Percentiles rank a stretch among this genome's conserved stretches.
phyloP scores from a whole-genome alignment of 2,113 vertebrate genomes.

The Coregonus clupeaformis region DNA sequence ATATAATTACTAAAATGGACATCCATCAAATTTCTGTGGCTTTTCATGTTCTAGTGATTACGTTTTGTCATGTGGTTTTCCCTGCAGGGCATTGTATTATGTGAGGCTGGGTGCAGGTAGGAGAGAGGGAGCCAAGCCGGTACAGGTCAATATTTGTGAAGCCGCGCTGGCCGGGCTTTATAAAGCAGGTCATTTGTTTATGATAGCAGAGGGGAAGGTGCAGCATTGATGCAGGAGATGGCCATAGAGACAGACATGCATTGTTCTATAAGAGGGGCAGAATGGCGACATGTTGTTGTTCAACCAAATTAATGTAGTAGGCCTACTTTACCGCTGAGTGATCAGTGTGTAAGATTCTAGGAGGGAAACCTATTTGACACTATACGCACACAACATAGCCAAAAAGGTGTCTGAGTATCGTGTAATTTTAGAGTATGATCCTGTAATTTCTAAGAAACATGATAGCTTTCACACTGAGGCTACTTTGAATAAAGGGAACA shows the following conservation, averaged over 20 bases:
- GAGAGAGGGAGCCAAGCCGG: slow-evolving; percentile 29
- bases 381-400: no score
- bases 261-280: slow-evolving; percentile 30
- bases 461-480: slow-evolving; percentile 11
- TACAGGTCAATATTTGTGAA: slow-evolving; percentile 71
- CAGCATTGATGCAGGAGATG: slow-evolving; percentile 42
- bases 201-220: slow-evolving; percentile 55
- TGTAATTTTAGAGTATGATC: not conserved
- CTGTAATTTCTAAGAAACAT: not conserved
- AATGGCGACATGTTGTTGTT: slow-evolving; percentile 25
- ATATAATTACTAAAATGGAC: no score
- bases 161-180: slow-evolving; percentile 41
- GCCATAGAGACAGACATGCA: slow-evolving; percentile 18
- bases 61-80: not conserved
- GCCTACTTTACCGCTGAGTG: not conserved
- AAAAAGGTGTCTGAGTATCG: not conserved
- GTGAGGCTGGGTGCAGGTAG: slow-evolving; percentile 23
- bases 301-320: slow-evolving; percentile 4
- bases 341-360: not conserved
- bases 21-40: no score
- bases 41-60: not conserved
- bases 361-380: not conserved
- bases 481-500: slow-evolving; percentile 52
- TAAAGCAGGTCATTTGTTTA: slow-evolving; percentile 56
- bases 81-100: slow-evolving; percentile 16